Evolutionary conservation across 2,888 invertebrate species (phyloP), one percentile per base, ranked within the genome.

Genomic region (Carabus problematicus): DNA sequence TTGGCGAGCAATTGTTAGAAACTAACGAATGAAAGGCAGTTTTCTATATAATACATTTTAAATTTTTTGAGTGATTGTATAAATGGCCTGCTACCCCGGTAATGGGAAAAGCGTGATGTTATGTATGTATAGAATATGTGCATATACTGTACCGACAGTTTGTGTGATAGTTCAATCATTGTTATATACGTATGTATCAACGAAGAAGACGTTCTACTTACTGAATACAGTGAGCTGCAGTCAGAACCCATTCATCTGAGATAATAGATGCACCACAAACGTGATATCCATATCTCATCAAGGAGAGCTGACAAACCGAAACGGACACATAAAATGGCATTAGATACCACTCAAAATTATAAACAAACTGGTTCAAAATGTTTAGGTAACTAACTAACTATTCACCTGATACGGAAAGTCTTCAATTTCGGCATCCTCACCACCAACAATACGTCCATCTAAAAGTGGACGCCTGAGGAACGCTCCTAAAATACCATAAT

Each of bases 361-460:
- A 29, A 29, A 6, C 29, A 29, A 29, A 29, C n/a, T 29, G 29
- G 29, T 29, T 29, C 3, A 3, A 29, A 29, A 29, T n/a, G n/a
- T n/a, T n/a, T n/a, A n/a, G n/a, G 29, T 2, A 29, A 2, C 6
- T 29, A 29, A 29, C 6, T 29, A 29, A 29, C 6, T 29, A 29
- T 1, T 56, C 29, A 60, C 60, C 18, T 62, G 61, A 18, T 62
- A 61, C 6, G 68, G 68, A 6, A 45, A 47, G n/a, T 69, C 47
- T 14, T 52, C n/a, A 43, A 62, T 62, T 4, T 62, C 39, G 14
- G 61, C 40, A 45, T 43, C 45, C 42, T 71, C 72, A 40, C 82
- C 82, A 8, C 82, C 82, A 0, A 82, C 79, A 62, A 82, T 80
- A 14, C 78, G 76, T n/a, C 29, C 29, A 29, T 29, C 29, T 29